Conservation (phyloP, 2,888 invertebrate species). For the Geotrupes spiniger region DNA sequence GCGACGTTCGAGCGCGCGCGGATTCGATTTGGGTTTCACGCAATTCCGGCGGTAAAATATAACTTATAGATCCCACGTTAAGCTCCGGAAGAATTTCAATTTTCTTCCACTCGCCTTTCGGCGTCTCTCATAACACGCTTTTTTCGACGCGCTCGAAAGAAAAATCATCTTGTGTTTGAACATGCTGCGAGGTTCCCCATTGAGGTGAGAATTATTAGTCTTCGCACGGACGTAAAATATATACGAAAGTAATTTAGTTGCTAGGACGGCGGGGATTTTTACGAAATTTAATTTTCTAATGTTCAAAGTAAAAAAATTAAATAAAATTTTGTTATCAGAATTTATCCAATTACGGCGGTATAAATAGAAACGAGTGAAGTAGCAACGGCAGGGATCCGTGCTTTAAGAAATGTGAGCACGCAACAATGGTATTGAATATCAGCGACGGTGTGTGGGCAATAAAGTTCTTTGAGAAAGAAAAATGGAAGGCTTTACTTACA, state of each 20-base stretch:
- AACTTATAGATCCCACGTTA: conserved; percentile 28
- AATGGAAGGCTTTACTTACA: too few relatives aligned
- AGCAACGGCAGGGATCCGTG: too few relatives aligned
- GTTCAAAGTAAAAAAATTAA: too few relatives aligned
- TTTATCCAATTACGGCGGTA: too few relatives aligned
- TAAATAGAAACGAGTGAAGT: too few relatives aligned
- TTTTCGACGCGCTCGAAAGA: conserved; percentile 11
- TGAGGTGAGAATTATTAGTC: conserved; percentile 2
- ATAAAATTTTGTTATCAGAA: too few relatives aligned
- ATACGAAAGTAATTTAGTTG: conserved; percentile 1
- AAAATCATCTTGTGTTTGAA: conserved; percentile 8
- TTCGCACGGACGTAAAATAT: neutral
- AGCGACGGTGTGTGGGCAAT: too few relatives aligned
- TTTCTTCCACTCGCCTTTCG: conserved; percentile 24
- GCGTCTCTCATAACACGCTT: conserved; percentile 25
- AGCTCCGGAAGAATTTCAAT: conserved; percentile 28
- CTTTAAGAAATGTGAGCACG: too few relatives aligned
- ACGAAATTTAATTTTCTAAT: conserved; percentile 4
- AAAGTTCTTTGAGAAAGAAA: too few relatives aligned
- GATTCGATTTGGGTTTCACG: conserved; percentile 22
- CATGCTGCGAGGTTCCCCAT: neutral
- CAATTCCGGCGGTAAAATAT: conserved; percentile 23
- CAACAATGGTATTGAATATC: too few relatives aligned
- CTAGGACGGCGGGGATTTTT: neutral
- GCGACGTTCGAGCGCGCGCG: conserved; percentile 9